Percentiles rank a stretch among this genome's conserved stretches.
Conservation (phyloP, 2,113 vertebrate genomes). For the Phasianus colchicus region DNA sequence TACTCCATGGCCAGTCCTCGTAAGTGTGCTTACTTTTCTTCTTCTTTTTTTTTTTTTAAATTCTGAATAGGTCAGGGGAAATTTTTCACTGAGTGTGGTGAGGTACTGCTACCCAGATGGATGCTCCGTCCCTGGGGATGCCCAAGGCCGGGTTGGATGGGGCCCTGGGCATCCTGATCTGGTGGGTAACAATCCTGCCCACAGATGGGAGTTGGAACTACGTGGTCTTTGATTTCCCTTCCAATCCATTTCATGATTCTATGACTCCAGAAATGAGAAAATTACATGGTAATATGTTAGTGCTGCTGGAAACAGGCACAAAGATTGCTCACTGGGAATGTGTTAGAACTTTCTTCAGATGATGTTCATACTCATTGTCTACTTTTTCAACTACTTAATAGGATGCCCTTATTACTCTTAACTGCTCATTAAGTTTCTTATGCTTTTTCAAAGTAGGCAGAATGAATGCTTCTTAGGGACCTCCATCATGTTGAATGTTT, state of each 20-base stretch:
- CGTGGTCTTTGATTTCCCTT: too few species aligned
- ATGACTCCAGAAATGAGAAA: background rate
- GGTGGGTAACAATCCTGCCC: too few species aligned
- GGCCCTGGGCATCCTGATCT: too few species aligned
- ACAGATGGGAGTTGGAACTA: too few species aligned
- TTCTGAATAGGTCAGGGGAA: too few species aligned
- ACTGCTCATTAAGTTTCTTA: background rate
- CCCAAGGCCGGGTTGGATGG: too few species aligned
- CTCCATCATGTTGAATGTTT: background rate
- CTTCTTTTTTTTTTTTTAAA: background rate
- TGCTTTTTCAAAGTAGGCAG: background rate
- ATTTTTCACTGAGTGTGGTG: too few species aligned
- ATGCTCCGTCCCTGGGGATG: too few species aligned
- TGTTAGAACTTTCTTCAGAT: background rate
- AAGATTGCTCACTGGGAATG: background rate
- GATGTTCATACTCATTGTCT: background rate
- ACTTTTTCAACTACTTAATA: background rate
- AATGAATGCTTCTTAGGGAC: background rate
- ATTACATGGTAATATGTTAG: background rate
- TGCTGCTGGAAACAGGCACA: background rate
- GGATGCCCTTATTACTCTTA: background rate
- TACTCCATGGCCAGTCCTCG: background rate
- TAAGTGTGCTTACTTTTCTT: background rate
- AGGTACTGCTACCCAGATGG: too few species aligned
- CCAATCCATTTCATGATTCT: too few species aligned